These are phyloP conservation scores for Agrilus mali DNA, from an alignment of 2,888 invertebrate species.

Conservation along the genomic window DNA sequence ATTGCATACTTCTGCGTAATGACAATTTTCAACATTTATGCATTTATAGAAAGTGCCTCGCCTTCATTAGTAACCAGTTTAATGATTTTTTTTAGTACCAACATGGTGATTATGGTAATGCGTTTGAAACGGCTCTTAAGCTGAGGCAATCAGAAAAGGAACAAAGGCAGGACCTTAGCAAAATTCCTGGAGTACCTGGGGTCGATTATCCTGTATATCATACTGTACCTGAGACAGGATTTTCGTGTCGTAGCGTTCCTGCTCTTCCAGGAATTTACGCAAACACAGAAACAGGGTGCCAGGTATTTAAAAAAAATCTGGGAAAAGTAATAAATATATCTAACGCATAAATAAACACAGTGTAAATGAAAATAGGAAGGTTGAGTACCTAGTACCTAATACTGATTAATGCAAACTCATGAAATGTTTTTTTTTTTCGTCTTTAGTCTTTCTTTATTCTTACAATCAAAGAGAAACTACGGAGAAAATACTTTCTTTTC, in stretches of 20 bases:
- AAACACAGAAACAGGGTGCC: conserved; percentile 79
- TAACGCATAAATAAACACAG: too few relatives aligned
- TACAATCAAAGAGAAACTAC: background rate
- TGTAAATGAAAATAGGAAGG: too few relatives aligned
- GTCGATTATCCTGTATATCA: conserved; percentile 74
- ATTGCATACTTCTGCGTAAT: too few relatives aligned
- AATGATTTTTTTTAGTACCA: too few relatives aligned
- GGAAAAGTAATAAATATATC: too few relatives aligned
- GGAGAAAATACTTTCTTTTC: background rate
- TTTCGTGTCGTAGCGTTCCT: conserved; percentile 67
- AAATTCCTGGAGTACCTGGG: conserved; percentile 68
- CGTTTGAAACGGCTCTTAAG: conserved; percentile 9
- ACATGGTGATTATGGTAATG: too few relatives aligned
- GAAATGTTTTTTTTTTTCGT: conserved; percentile 5
- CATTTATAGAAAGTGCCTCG: too few relatives aligned
- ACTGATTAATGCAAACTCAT: background rate
- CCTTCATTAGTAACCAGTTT: too few relatives aligned
- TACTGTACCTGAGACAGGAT: conserved; percentile 63
- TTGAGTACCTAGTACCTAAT: too few relatives aligned
- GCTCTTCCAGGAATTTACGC: conserved; percentile 80
- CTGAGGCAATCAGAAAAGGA: conserved; percentile 41
- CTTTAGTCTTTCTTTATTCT: background rate
- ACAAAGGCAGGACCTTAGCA: conserved; percentile 62
- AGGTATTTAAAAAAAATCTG: conserved; percentile 38
- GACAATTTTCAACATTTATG: too few relatives aligned